phyloP scores from a whole-genome alignment of 1,140 invertebrate genomes.

The Lepidurus arcticus region DNA sequence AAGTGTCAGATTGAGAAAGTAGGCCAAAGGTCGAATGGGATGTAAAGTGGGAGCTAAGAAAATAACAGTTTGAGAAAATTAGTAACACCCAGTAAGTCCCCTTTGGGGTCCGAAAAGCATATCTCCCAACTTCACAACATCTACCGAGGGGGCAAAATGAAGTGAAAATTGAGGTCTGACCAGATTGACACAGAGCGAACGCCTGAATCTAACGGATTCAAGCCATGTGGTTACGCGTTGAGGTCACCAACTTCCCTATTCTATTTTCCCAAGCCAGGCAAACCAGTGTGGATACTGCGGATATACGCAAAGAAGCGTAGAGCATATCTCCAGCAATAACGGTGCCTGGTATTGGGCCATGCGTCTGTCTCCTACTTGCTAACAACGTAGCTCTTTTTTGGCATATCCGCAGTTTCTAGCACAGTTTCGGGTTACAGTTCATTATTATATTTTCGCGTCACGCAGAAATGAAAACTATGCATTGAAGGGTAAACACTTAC shows the following conservation, averaged over 20 bases:
- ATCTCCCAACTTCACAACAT: not conserved
- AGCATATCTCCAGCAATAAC: slow-evolving; percentile 3
- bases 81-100: not conserved
- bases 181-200: not conserved
- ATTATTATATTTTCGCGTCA: not conserved
- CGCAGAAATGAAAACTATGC: not conserved
- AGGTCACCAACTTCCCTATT: slow-evolving; percentile 21
- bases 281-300: not conserved
- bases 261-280: slow-evolving; percentile 5
- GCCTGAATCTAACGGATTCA: not conserved
- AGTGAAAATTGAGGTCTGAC: not conserved
- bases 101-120: not conserved
- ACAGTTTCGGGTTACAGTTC: too few species aligned
- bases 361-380: not conserved
- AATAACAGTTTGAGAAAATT: not conserved
- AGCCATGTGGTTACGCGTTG: slow-evolving; percentile 8
- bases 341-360: not conserved
- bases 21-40: not conserved
- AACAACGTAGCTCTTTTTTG: not conserved
- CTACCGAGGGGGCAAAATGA: not conserved
- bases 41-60: not conserved
- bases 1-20: not conserved
- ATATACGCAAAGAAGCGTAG: slow-evolving; percentile 9
- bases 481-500: not conserved
- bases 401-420: not conserved